Evolutionary conservation across 1,140 invertebrate species (phyloP).

Genomic region (Drosophila biarmipes): DNA sequence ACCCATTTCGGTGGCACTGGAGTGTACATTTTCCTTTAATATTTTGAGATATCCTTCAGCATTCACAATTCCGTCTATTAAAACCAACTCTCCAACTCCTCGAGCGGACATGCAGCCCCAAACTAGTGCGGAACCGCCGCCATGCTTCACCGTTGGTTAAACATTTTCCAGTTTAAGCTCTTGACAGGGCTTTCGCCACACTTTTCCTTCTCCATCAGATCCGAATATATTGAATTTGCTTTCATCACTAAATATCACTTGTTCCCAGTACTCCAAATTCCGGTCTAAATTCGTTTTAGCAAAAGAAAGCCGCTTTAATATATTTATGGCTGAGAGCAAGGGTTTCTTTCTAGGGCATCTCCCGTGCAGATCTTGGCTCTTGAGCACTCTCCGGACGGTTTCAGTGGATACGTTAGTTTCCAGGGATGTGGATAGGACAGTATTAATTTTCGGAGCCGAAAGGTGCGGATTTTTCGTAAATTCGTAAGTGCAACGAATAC

Average conservation of each 20-base stretch:
- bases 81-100: no score
- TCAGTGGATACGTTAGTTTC: not conserved
- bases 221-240: not conserved
- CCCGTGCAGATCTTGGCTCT: not conserved
- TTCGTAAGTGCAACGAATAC: no score
- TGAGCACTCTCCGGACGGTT: not conserved
- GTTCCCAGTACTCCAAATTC: not conserved
- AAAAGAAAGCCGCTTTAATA: not conserved
- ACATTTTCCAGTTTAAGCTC: not conserved
- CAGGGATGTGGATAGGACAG: not conserved
- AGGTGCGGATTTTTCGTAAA: not conserved
- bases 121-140: not conserved
- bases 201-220: not conserved
- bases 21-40: not conserved
- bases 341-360: not conserved
- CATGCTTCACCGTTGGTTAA: not conserved
- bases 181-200: slow-evolving; percentile 1
- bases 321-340: not conserved
- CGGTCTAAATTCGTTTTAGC: not conserved
- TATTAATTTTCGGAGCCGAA: not conserved
- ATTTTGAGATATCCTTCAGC: not conserved
- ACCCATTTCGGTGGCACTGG: not conserved
- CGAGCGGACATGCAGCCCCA: slow-evolving; percentile 4
- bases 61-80: slow-evolving; percentile 1
- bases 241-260: not conserved